Percentiles rank a stretch among this genome's conserved stretches.
phyloP scores from a whole-genome alignment of 2,113 vertebrate species.

The Macrotus californicus region DNA sequence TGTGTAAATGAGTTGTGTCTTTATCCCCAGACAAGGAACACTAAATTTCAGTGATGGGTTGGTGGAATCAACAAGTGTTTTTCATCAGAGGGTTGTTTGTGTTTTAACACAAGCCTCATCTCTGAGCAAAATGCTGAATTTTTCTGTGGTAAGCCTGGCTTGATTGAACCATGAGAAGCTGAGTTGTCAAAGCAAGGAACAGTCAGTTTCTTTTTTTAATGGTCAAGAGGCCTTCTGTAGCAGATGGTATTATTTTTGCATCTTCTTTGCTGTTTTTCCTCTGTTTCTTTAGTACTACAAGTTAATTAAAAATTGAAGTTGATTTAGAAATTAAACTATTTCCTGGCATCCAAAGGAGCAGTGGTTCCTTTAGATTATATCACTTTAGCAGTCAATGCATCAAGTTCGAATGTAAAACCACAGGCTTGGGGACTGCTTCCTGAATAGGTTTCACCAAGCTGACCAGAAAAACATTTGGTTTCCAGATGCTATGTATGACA shows the following conservation, averaged over 20 bases:
- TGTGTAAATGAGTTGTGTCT: background rate
- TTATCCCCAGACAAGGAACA: background rate
- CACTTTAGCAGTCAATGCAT: constrained; percentile 9
- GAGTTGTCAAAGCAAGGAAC: constrained; percentile 13
- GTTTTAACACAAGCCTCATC: constrained; percentile 32
- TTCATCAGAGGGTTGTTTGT: background rate
- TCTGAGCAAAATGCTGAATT: constrained; percentile 29
- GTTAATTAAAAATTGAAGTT: constrained; percentile 20
- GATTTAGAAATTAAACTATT: constrained; percentile 30
- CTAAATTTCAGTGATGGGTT: background rate
- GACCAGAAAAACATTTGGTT: constrained; percentile 53
- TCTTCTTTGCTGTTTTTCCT: background rate
- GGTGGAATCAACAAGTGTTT: background rate
- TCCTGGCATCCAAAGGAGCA: constrained; percentile 15
- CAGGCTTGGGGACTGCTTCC: constrained; percentile 36
- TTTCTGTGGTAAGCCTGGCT: background rate
- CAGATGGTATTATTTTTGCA: constrained; percentile 44
- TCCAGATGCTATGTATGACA: constrained; percentile 43
- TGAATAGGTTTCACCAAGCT: background rate
- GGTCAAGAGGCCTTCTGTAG: constrained; percentile 37
- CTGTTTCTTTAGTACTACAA: constrained; percentile 29
- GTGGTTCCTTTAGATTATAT: constrained; percentile 5
- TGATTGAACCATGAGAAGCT: background rate
- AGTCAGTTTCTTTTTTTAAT: constrained; percentile 41
- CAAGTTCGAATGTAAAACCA: constrained; percentile 34